Evolutionary conservation across 2,113 vertebrate genomes (phyloP).

Genomic region (Tylochromis polylepis): DNA sequence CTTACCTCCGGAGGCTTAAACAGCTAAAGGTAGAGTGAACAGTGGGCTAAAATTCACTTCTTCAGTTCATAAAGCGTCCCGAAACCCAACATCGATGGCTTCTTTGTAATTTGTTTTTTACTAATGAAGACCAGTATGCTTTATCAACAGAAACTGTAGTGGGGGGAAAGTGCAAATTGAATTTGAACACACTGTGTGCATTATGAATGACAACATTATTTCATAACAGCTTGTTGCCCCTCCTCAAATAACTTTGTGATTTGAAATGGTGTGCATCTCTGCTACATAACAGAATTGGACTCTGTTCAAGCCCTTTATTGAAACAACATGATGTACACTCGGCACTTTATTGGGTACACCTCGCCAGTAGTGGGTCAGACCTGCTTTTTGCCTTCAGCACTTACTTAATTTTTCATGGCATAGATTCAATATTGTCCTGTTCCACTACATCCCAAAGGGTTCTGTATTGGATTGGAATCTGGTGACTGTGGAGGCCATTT

Average conservation of each 20-base stretch:
- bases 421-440: background rate
- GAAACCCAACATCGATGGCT: background rate
- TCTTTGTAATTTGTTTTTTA: background rate
- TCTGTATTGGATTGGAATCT: background rate
- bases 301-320: background rate
- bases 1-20: background rate
- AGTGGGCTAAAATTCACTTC: background rate
- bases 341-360: background rate
- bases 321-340: background rate
- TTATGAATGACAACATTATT: background rate
- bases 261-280: background rate
- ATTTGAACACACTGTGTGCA: background rate
- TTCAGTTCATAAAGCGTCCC: background rate
- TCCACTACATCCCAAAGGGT: background rate
- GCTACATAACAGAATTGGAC: background rate
- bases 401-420: background rate
- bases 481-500: background rate
- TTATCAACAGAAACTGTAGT: background rate
- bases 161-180: background rate
- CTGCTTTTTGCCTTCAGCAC: background rate
- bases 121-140: background rate
- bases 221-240: background rate
- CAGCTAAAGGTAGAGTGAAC: background rate
- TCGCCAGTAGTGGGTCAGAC: background rate
- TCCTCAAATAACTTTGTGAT: no score